Evolutionary conservation across 2,888 invertebrate species (phyloP), one percentile per base, ranked within the genome.

Genomic region (Osmoderma eremita): DNA sequence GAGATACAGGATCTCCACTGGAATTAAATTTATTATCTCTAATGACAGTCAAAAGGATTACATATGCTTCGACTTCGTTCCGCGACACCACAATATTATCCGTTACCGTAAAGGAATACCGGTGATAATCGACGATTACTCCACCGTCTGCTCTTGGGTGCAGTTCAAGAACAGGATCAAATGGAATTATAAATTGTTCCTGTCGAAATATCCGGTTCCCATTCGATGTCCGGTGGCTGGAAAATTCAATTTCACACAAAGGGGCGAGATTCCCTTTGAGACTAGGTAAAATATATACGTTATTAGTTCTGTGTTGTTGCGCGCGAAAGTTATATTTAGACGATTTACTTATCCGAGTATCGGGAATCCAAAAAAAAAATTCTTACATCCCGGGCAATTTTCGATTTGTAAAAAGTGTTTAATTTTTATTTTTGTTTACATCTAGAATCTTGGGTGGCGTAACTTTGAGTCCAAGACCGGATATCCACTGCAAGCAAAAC

Each of bases 201-300:
- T 94, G 50, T 91, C 93, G n/a, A 92, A 90, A 79, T 90, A 94
- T 81, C 98, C 98, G 0, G 90, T 93, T 0, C 92, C 97, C 0
- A 92, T 98, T 3, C 88, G 95, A 48, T 98, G 98, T 81, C 98
- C 98, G 0, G 91, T 98, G 0, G 98, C 97, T 45, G 98, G 98
- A 1, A 97, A 98, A 82, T 98, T 95, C 79, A 93, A 91, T 80
- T 98, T 98, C 78, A 90, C 91, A 0, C 98, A 98, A 83, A 87
- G 84, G 75, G 96, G 96, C n/a, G 95, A 96, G 73, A 91, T 94
- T 36, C 88, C 86, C 36, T 97, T 98, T 78, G 92, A 91, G 83
- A 98, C 97, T 0, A 89, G 79, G 77, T 75, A 68, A 68, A 62
- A 5, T 51, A 41, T 15, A 17, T 6, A 63, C 3, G 41, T 22